Evolutionary conservation across 1,140 invertebrate genomes (phyloP), one percentile per base, ranked within the genome.

Genomic region (Luehdorfia chinensis): DNA sequence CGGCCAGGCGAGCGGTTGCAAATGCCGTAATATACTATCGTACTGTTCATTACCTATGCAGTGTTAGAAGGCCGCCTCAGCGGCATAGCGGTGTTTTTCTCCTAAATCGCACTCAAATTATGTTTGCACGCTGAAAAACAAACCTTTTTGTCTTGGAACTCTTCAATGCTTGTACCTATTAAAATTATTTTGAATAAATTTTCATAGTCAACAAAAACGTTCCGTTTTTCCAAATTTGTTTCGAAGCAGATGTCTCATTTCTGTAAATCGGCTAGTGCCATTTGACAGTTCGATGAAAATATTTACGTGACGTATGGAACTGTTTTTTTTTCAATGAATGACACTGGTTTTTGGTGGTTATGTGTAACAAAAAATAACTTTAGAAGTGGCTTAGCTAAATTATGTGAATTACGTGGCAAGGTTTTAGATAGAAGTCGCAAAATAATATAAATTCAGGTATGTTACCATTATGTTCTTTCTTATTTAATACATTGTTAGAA

Each of bases 251-350:
- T 51, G 30, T 43, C 13, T 45, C 37, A 16, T 41, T 47, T 55
- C 25, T 57, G 41, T 51, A 55, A 54, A 45, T 25, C 62, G 55
- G 39, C 55, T 59, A 66, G 57, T 59, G 60, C n/a, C n/a, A n/a
- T 68, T 81, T 81, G 77, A 79, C 77, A 79, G 75, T 70, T 75
- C 59, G 41, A 67, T 66, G 60, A 75, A 73, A 77, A 78, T 74
- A 75, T 75, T 78, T 74, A 70, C 62, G 60, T 71, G 64, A 60
- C 55, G 54, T 59, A 60, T 59, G 31, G 36, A 53, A 58, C 59
- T 58, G 46, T 36, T 63, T 55, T 48, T 54, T 52, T 33, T 32
- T 44, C 47, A 37, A 18, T 41, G 16, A 30, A 39, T 21, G 32
- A 58, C 18, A 27, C 19, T 50, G 32, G 34, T 32, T 51, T 51